Base-by-base conservation (phyloP, 1,140 invertebrate species). In the Amyelois transitella region DNA sequence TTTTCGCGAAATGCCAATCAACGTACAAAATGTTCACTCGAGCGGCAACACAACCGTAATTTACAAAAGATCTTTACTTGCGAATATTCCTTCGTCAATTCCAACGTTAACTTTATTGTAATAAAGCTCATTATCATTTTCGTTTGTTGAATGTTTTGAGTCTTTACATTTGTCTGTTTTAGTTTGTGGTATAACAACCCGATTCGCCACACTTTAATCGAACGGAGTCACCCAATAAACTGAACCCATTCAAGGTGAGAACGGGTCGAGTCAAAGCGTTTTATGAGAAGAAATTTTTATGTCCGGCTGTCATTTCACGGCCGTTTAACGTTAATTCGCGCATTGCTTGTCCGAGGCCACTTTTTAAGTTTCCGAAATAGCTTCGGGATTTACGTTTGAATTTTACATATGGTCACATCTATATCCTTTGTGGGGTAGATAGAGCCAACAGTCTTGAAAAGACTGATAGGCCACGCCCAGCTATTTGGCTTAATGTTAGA, bases 1-100 rank as follows among this genome's bases (percentile, higher is more conserved):
- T 80, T 82, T 85, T 81, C 72, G 77, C 71, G 60, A 74, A 80
- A 77, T 77, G 77, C 73, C 77, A 82, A 79, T 81, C 79, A 81
- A 77, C 69, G 66, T 74, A 74, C 69, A 82, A 83, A 83, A 77
- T 71, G 75, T 64, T 75, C 71, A 72, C 53, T 74, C 72, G 65
- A 72, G 69, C 70, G 68, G 57, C 61, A 64, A 58, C 21, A 52
- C 21, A 22, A 18, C 49, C 17, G 4, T 21, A 57, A 44, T 17
- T 55, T 18, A n/a, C 18, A 61, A 69, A 66, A 25, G 58, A 22
- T 58, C 51, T 50, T 62, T 28, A n/a, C 44, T 2, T 8, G 1
- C 32, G 0, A 12, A 0, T 14, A 32, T 18, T n/a, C 21, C 10
- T 54, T 60, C 48, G 50, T 14, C 8, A 69, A 56, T 62, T 58